A percentile compares a stretch with the other conserved stretches of the same genome.
Conservation (phyloP, 92 coral and sea anemone species). For the Epizoanthus ramosus region DNA sequence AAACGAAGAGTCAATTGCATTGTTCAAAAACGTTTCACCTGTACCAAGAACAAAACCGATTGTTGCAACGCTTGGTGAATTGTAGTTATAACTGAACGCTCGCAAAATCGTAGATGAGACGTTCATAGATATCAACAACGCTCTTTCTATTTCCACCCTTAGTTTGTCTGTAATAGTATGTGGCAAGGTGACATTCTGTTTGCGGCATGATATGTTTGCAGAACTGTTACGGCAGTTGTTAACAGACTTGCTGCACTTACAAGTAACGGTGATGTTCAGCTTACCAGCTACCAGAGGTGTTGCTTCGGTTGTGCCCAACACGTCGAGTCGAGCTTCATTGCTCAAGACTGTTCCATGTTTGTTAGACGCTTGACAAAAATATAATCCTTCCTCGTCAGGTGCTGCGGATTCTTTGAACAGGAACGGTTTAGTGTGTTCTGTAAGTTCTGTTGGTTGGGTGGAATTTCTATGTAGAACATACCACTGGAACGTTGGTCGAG, state of each 20-base stretch:
- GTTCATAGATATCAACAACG: neutral
- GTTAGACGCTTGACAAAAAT: slow-evolving; percentile 52
- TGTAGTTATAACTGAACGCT: neutral
- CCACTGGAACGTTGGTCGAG: slow-evolving; percentile 56
- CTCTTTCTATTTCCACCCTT: neutral
- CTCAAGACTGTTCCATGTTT: slow-evolving; percentile 31
- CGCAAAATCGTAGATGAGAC: neutral
- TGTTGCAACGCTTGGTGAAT: neutral
- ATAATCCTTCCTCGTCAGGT: slow-evolving; percentile 37
- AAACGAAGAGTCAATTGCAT: neutral
- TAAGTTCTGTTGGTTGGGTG: neutral
- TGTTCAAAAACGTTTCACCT: neutral
- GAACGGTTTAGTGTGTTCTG: slow-evolving; percentile 16
- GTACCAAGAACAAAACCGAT: slow-evolving; percentile 13
- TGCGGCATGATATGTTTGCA: neutral
- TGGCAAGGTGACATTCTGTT: neutral
- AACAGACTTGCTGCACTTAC: no score
- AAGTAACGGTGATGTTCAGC: neutral
- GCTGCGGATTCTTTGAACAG: neutral
- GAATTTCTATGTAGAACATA: slow-evolving; percentile 32
- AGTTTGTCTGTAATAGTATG: neutral
- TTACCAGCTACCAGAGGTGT: slow-evolving; percentile 32
- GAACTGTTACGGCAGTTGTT: no score
- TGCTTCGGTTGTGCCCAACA: slow-evolving; percentile 25
- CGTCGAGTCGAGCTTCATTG: slow-evolving; percentile 48